These are phyloP conservation scores for Acanthochromis polyacanthus DNA, from an alignment of 2,113 vertebrate genomes.

Conservation along the genomic window DNA sequence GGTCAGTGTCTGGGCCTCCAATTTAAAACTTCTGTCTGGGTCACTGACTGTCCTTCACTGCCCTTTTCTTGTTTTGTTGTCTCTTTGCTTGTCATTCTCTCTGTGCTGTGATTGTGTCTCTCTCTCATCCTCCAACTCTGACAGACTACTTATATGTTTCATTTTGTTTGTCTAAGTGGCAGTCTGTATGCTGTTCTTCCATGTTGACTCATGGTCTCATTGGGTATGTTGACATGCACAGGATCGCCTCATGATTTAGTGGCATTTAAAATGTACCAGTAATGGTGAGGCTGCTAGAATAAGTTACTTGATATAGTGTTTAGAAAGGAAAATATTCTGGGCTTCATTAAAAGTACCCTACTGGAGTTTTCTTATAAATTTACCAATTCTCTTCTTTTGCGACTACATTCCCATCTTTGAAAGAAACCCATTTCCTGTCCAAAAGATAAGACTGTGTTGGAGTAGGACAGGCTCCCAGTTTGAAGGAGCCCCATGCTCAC, in stretches of 20 bases:
- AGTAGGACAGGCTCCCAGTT: too few species aligned
- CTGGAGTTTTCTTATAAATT: neutral
- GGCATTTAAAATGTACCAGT: too few species aligned
- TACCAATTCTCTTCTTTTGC: too few species aligned
- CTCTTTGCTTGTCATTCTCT: neutral
- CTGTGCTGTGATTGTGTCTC: neutral
- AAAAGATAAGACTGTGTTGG: too few species aligned
- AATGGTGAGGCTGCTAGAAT: too few species aligned
- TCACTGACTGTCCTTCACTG: neutral
- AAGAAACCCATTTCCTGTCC: too few species aligned
- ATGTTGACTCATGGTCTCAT: neutral
- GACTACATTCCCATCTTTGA: too few species aligned
- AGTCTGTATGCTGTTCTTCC: neutral
- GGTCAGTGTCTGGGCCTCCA: constrained; percentile 17
- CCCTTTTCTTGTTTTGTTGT: neutral
- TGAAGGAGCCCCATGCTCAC: too few species aligned
- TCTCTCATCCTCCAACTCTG: constrained; percentile 12
- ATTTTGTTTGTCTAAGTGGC: neutral
- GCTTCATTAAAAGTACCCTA: neutral
- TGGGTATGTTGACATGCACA: constrained; percentile 36
- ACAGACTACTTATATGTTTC: constrained; percentile 1
- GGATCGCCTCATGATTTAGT: neutral
- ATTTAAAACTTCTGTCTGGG: constrained; percentile 1
- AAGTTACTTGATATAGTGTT: neutral
- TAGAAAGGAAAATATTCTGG: neutral